Base-by-base conservation (phyloP, 2,888 invertebrate genomes). In the Orgyia antiqua region DNA sequence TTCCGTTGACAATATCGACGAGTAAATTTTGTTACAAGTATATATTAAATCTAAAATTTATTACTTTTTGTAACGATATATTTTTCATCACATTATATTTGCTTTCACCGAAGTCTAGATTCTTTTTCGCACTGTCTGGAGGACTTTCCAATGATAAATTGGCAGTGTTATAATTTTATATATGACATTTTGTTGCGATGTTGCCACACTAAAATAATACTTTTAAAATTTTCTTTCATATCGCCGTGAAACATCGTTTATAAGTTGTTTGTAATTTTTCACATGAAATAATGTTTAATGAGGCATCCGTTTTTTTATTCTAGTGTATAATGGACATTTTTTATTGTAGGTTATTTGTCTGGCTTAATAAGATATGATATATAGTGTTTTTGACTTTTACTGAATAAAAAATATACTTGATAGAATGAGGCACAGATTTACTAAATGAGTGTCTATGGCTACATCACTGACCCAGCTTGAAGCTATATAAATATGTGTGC, bases 91-190 rank as follows among this genome's bases (percentile, higher is more conserved):
- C 53, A 54, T 51, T 48, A 46, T 42, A 28, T 43, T 46, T 50
- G 26, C 43, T 50, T 39, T 53, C 41, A 36, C 39, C 45, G 37
- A 39, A 51, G 50, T 58, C 49, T 52, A 43, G 39, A 25, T 31
- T 47, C 52, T 45, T 39, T 51, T 36, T 2, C 36, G 34, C 13
- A 47, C 29, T 39, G 64, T 65, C 66, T 67, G 58, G 65, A 69
- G 66, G 68, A 58, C 63, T 64, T 63, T 55, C 43, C 41, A 58
- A 65, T 69, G 66, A 72, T 73, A 74, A 69, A 71, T 64, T 62
- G 56, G 39, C 34, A 45, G 42, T 55, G 54, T 67, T 36, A 53
- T 55, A 36, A 48, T 45, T 37, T 48, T 60, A 56, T 55, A 46
- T 25, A 48, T 24, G 20, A 41, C 41, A 58, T 64, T 36, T n/a